phyloP scores from a whole-genome alignment of 2,113 vertebrate genomes.

The Procapra przewalskii region DNA sequence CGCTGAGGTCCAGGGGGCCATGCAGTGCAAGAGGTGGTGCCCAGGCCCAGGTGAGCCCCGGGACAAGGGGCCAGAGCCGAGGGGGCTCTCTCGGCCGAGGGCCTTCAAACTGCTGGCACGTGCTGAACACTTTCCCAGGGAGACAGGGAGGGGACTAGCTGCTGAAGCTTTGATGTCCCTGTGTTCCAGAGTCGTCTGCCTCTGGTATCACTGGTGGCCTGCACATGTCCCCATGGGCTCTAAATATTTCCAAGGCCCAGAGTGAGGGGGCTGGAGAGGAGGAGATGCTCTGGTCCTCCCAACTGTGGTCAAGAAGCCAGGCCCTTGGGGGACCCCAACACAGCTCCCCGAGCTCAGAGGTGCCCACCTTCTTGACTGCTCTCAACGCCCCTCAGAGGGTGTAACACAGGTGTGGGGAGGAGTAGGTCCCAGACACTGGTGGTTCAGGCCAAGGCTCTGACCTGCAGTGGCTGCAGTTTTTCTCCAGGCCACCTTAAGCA shows the following conservation, averaged over 20 bases:
- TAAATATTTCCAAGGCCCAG: not conserved
- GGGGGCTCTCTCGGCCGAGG: fast-evolving
- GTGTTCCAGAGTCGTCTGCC: not conserved
- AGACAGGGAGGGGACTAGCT: not conserved
- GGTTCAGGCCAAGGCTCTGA: not conserved
- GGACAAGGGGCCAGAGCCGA: not conserved
- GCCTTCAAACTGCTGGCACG: too few relatives aligned
- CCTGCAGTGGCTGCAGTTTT: fast-evolving
- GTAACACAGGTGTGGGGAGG: not conserved
- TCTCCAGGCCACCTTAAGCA: not conserved
- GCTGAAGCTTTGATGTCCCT: too few relatives aligned
- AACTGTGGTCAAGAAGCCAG: not conserved
- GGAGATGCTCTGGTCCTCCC: not conserved
- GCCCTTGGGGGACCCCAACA: not conserved
- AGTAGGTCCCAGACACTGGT: fast-evolving
- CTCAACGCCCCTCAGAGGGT: fast-evolving
- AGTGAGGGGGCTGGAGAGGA: not conserved
- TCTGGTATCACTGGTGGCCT: not conserved
- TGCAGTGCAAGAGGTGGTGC: fast-evolving
- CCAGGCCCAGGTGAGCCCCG: fast-evolving
- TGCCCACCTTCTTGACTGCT: not conserved
- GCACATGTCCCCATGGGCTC: too few relatives aligned
- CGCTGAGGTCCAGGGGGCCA: fast-evolving
- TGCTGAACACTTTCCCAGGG: not conserved
- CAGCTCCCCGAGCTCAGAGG: not conserved